Evolutionary conservation across 2,113 vertebrate genomes (phyloP).

Genomic region (Uria aalge): DNA sequence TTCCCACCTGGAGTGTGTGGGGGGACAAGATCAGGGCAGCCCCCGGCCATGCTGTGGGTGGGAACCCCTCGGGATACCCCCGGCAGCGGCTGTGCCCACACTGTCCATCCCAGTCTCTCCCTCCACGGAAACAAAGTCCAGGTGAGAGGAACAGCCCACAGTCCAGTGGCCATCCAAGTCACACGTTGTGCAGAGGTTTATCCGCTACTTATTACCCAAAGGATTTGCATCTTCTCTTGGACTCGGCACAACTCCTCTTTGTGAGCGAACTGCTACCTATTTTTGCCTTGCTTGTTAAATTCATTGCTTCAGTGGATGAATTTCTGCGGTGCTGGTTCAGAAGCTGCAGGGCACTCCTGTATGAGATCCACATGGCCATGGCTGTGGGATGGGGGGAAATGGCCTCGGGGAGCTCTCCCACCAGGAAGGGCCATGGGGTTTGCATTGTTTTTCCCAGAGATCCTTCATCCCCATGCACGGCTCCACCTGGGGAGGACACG

Average conservation of each 20-base stretch:
- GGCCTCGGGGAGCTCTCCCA: background rate
- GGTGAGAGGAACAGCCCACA: background rate
- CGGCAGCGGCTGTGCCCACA: accelerated
- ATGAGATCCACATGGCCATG: accelerated
- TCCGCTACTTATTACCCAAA: background rate
- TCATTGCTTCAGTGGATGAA: background rate
- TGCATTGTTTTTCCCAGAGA: background rate
- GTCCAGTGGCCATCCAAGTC: accelerated
- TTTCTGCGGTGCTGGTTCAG: accelerated
- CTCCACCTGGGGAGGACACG: accelerated
- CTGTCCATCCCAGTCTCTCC: background rate
- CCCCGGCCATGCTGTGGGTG: accelerated
- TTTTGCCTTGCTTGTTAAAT: background rate
- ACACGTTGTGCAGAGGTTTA: background rate
- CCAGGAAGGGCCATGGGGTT: accelerated
- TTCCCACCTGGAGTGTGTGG: accelerated
- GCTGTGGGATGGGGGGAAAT: background rate
- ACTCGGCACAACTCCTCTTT: background rate
- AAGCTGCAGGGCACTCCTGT: background rate
- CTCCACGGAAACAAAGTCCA: background rate
- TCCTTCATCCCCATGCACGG: accelerated
- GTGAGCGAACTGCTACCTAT: accelerated
- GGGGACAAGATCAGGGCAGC: background rate
- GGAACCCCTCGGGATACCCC: background rate
- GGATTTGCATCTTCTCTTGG: background rate